Conservation (phyloP, 2,888 invertebrate species). For the Apotomis betuletana region DNA sequence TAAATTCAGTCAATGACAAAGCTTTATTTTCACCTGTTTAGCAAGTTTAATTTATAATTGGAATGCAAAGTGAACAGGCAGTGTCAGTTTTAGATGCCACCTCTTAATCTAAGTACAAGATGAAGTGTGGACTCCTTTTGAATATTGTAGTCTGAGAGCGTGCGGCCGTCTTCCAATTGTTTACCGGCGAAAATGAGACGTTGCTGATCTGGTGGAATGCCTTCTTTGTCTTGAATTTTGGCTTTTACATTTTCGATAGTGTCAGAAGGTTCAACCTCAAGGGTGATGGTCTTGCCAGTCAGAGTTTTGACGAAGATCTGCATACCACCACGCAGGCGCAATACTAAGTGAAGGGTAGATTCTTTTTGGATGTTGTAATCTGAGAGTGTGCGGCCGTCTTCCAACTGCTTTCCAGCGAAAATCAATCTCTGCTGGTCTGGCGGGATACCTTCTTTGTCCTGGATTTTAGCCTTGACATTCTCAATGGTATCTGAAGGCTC, state of each 20-base stretch:
- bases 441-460: slow-evolving; percentile 45
- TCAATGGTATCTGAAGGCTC: slow-evolving; percentile 43
- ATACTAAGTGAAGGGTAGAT: too few species aligned
- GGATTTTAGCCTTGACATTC: slow-evolving; percentile 44
- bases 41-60: slow-evolving; percentile 24
- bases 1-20: slow-evolving; percentile 27
- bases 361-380: too few species aligned
- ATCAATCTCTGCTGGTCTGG: too few species aligned
- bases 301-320: too few species aligned
- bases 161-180: slow-evolving; percentile 45
- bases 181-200: slow-evolving; percentile 45
- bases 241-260: too few species aligned
- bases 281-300: too few species aligned
- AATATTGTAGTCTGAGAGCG: slow-evolving; percentile 45
- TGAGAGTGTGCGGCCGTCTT: too few species aligned
- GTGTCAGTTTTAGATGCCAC: slow-evolving; percentile 53
- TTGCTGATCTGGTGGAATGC: slow-evolving; percentile 45
- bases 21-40: slow-evolving; percentile 35
- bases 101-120: slow-evolving; percentile 83
- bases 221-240: too few species aligned
- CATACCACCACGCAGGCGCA: too few species aligned
- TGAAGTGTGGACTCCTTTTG: slow-evolving; percentile 71
- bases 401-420: too few species aligned
- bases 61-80: slow-evolving; percentile 26
- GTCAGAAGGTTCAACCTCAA: too few species aligned